phyloP scores from a whole-genome alignment of 2,888 invertebrate genomes.

The Cristatella mucedo region DNA sequence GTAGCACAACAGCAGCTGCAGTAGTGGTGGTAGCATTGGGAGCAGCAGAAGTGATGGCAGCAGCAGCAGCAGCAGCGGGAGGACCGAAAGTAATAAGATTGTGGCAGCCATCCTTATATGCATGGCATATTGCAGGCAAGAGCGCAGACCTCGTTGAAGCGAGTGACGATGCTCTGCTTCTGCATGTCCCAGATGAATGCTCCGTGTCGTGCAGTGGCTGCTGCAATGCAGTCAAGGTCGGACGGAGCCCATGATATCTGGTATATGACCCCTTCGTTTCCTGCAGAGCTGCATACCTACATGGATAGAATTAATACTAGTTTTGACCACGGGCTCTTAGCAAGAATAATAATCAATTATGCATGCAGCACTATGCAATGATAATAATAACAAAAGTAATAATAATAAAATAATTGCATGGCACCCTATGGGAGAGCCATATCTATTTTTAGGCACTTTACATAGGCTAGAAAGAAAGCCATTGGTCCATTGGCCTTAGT shows the following conservation, averaged over 20 bases:
- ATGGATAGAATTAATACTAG: conserved; percentile 6
- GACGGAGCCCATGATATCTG: conserved; percentile 37
- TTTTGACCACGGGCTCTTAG: too few relatives aligned
- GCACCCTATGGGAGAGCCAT: too few relatives aligned
- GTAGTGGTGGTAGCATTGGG: not conserved
- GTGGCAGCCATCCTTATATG: not conserved
- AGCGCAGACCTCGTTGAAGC: conserved; percentile 26
- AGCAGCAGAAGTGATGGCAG: not conserved
- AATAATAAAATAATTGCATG: too few relatives aligned
- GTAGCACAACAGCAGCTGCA: not conserved
- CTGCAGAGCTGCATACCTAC: conserved; percentile 30
- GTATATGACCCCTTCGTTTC: conserved; percentile 39
- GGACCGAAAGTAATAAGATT: not conserved
- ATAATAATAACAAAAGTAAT: too few relatives aligned
- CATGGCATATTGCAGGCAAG: too few relatives aligned
- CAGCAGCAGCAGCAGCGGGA: not conserved
- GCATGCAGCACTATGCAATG: too few relatives aligned
- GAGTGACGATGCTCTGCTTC: conserved; percentile 28
- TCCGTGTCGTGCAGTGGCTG: conserved; percentile 34
- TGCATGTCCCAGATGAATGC: conserved; percentile 37
- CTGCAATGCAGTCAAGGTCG: conserved; percentile 37
- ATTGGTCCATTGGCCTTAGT: too few relatives aligned
- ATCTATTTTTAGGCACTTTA: too few relatives aligned
- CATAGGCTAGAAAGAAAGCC: too few relatives aligned
- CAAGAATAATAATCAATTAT: too few relatives aligned